Conservation (phyloP, 2,797 vertebrate genomes). For the Bufotes viridis region DNA sequence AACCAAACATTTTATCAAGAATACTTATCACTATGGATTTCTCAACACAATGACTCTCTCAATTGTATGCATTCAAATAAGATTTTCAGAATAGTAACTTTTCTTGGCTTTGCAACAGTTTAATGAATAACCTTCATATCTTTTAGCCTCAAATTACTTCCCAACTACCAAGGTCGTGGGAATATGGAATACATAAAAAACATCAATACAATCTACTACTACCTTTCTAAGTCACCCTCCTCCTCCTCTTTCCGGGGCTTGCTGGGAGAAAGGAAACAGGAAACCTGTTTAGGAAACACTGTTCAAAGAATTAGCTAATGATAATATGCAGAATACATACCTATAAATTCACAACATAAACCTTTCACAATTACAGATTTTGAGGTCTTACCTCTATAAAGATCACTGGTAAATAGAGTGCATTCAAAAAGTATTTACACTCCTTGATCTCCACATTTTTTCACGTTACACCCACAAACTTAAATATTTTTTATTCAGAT, state of each 20-base stretch:
- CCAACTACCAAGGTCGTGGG: slow-evolving; percentile 49
- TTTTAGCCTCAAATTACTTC: slow-evolving; percentile 22
- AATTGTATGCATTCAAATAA: slow-evolving; percentile 19
- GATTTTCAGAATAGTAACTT: slow-evolving; percentile 10
- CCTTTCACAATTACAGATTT: not conserved
- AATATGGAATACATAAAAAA: slow-evolving; percentile 38
- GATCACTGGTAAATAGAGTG: not conserved
- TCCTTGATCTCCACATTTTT: no score
- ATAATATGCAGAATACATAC: slow-evolving; percentile 39
- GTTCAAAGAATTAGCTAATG: slow-evolving; percentile 35
- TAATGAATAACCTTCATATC: slow-evolving; percentile 39
- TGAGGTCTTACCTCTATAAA: not conserved
- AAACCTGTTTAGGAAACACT: slow-evolving; percentile 57
- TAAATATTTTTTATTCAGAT: no score
- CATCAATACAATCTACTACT: slow-evolving; percentile 30
- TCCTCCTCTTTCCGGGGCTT: slow-evolving; percentile 28
- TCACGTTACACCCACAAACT: no score
- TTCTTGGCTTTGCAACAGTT: slow-evolving; percentile 16
- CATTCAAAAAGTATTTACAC: no score
- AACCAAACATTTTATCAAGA: slow-evolving; percentile 22
- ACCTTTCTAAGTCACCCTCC: slow-evolving; percentile 24
- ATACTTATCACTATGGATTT: slow-evolving; percentile 1
- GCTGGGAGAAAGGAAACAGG: slow-evolving; percentile 58
- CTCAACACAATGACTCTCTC: slow-evolving; percentile 15
- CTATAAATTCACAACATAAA: slow-evolving; percentile 27